Evolutionary conservation across 35 echinoderm and acorn worm genomes (phyloP), one percentile per base, ranked within the genome.

Genomic region (Apostichopus parvimensis): DNA sequence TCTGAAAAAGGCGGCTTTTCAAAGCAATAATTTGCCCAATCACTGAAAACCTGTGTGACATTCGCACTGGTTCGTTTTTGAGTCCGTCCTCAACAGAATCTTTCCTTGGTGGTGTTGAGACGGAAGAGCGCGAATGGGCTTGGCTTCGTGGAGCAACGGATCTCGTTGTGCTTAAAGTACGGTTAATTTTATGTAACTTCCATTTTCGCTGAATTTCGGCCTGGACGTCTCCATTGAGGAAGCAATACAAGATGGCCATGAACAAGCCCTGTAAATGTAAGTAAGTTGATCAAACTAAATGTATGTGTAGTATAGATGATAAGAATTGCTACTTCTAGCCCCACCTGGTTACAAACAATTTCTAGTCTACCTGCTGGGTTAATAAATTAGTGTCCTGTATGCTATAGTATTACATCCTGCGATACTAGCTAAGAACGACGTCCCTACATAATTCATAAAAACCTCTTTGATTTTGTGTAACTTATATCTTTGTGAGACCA

Each of bases 141-240:
- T 83, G 88, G 57, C 93, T 83, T 17, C 77, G 7, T 20, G 89
- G 34, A 6, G 23, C 86, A n/a, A 94, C 53, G 20, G 95, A 94
- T 85, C 94, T 84, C 15, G 93, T 94, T 4, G 84, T 92, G 28
- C 94, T 95, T 6, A 98, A 76, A 54, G 94, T 95, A 21, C 96
- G 92, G 79, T 94, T 98, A 10, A 98, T 77, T 68, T 93, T 91
- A 57, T 94, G 94, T 5, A 96, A 57, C 1, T 83, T 95, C 95
- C 97, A 98, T 82, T 95, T 95, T 23, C 94, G 70, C 26, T 90
- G 85, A 28, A 98, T 94, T 81, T 98, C 97, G 22, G 91, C 73
- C 57, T 90, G 91, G 8, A 98, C 97, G 22, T 98, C 97, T 13
- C 94, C 97, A 70, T 98, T 98, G 92, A 98, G 91, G 90, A 96